Base-by-base conservation (phyloP, 2,888 invertebrate genomes). In the Limenitis camilla region DNA sequence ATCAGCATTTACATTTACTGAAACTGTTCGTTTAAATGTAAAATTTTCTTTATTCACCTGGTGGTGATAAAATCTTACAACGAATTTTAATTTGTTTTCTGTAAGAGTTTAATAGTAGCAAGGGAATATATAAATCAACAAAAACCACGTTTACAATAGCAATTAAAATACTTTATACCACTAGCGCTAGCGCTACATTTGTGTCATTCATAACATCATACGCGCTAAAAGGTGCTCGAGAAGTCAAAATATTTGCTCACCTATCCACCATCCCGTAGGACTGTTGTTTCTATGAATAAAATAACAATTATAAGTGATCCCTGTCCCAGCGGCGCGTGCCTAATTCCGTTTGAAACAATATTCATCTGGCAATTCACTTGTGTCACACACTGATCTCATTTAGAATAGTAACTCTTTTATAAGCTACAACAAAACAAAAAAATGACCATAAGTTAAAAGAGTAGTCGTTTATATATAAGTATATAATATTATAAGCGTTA, bases 231-330 rank as follows among this genome's bases (percentile, higher is more conserved):
- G 85, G 83, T 80, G 69, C 80, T 84, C 74, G 74, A 69, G 68
- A 59, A 69, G 71, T 66, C 78, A 84, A 78, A 85, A 85, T 85
- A 85, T 86, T 86, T 83, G 84, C 71, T 71, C 82, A 78, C 81
- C 82, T 81, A 81, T 79, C 76, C 72, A 63, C 54, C 58, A 69
- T 74, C 83, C 79, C 79, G 57, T 53, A 73, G 84, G 85, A 80
- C 73, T 81, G 80, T 82, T 84, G 75, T 86, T 87, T 82, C 88
- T 87, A 88, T 88, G 88, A 88, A 88, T 88, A 88, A 88, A 88
- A 88, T 88, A 88, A 88, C 88, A 87, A 88, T 88, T 87, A 87
- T 86, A 86, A 85, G 85, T 87, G 84, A 82, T 84, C 81, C 73
- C 72, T 71, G 69, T 68, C 78, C 76, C 79, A 72, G 67, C 64